These are phyloP conservation scores for Pocillopora verrucosa DNA, from an alignment of 64 coral and sea anemone genomes.

Conservation along the genomic window DNA sequence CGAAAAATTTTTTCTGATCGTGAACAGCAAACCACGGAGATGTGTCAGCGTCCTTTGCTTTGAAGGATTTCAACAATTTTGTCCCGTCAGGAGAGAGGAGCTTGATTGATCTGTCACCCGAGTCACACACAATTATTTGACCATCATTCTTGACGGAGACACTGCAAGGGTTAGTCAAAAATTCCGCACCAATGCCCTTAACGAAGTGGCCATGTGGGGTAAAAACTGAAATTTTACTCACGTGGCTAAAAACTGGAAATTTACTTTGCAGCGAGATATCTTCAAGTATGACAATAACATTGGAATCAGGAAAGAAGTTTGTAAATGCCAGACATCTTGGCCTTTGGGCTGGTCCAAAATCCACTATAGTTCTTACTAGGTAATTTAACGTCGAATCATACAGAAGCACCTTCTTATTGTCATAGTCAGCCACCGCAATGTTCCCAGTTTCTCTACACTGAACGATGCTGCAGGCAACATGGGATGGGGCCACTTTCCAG, in stretches of 20 bases:
- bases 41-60: not conserved
- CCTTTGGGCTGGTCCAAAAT: not conserved
- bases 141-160: slow-evolving; percentile 30
- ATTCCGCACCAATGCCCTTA: not conserved
- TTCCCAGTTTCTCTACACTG: not conserved
- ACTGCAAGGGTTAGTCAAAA: not conserved
- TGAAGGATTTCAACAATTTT: slow-evolving; percentile 32
- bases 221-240: slow-evolving; percentile 3
- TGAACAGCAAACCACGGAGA: slow-evolving; percentile 16
- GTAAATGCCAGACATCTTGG: not conserved
- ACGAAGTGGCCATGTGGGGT: slow-evolving; percentile 8
- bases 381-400: slow-evolving; percentile 15
- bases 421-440: slow-evolving; percentile 47
- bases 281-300: not conserved
- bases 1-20: slow-evolving; percentile 14
- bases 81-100: slow-evolving; percentile 17
- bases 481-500: slow-evolving; percentile 1
- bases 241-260: not conserved
- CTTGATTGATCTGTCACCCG: not conserved
- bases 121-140: slow-evolving; percentile 13
- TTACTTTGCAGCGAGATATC: not conserved
- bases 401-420: slow-evolving; percentile 30
- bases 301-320: not conserved
- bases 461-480: not conserved
- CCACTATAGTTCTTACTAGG: not conserved